A percentile compares a stretch with the other conserved stretches of the same genome.
phyloP scores from a whole-genome alignment of 2,797 vertebrate species.

The Pseudochirops cupreus region DNA sequence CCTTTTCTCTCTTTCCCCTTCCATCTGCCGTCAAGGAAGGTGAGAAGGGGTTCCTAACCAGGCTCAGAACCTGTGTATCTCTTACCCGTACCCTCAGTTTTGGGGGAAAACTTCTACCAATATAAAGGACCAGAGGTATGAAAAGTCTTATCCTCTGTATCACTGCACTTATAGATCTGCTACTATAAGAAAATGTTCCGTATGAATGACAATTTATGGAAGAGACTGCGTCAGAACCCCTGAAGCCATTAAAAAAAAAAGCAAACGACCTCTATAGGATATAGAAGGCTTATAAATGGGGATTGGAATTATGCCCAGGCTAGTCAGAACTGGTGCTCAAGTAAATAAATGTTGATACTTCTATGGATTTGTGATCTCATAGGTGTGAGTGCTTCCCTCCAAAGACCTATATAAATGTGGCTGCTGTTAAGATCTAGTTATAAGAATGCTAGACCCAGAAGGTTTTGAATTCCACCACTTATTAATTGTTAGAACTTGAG shows the following conservation, averaged over 20 bases:
- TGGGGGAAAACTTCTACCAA: neutral
- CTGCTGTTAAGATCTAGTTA: neutral
- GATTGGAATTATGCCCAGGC: neutral
- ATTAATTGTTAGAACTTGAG: neutral
- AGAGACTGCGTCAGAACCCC: neutral
- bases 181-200: neutral
- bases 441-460: neutral
- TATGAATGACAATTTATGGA: neutral
- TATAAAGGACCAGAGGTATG: neutral
- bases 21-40: conserved; percentile 20
- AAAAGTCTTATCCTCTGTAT: neutral
- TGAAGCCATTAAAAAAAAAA: neutral
- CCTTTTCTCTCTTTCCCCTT: neutral
- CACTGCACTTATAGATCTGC: neutral
- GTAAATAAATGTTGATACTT: neutral
- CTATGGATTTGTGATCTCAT: neutral
- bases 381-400: neutral
- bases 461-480: neutral
- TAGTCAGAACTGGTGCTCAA: neutral
- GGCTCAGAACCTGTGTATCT: neutral
- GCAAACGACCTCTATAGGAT: neutral
- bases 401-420: neutral
- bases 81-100: neutral
- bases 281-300: neutral
- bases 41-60: neutral